These are phyloP conservation scores for Phalacrocorax brasilianus DNA, from an alignment of 2,113 vertebrate genomes.

Conservation along the genomic window DNA sequence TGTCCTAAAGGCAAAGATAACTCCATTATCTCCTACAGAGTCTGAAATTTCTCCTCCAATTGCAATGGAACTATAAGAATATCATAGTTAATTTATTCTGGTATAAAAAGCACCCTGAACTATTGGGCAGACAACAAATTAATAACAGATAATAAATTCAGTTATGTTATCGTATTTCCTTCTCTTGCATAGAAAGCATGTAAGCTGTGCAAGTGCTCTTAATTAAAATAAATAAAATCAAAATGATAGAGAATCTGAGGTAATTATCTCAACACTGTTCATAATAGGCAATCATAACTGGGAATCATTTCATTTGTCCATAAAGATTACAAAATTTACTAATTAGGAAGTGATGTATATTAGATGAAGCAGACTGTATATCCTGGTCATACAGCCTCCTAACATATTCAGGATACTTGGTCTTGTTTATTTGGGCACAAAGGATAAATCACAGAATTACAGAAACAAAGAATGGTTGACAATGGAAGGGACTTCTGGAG, in stretches of 20 bases:
- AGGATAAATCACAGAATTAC: background rate
- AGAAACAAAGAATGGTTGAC: background rate
- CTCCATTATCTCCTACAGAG: background rate
- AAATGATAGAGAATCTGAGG: background rate
- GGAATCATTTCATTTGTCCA: background rate
- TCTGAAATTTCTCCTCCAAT: background rate
- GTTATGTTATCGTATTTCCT: background rate
- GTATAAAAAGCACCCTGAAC: background rate
- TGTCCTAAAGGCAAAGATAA: background rate
- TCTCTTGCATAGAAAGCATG: background rate
- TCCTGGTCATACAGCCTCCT: background rate
- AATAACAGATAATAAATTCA: background rate
- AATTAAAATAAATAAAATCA: background rate
- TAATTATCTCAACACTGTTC: background rate
- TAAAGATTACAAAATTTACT: background rate
- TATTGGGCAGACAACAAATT: background rate
- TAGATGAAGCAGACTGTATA: background rate
- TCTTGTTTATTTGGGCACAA: background rate
- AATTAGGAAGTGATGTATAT: background rate
- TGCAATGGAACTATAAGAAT: background rate
- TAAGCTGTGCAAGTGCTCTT: background rate
- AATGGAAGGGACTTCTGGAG: background rate
- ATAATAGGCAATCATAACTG: background rate
- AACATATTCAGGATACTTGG: background rate
- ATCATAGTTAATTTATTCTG: background rate